Evolutionary conservation across 1,140 invertebrate genomes (phyloP), one percentile per base, ranked within the genome.

Genomic region (Bombus ignitus): DNA sequence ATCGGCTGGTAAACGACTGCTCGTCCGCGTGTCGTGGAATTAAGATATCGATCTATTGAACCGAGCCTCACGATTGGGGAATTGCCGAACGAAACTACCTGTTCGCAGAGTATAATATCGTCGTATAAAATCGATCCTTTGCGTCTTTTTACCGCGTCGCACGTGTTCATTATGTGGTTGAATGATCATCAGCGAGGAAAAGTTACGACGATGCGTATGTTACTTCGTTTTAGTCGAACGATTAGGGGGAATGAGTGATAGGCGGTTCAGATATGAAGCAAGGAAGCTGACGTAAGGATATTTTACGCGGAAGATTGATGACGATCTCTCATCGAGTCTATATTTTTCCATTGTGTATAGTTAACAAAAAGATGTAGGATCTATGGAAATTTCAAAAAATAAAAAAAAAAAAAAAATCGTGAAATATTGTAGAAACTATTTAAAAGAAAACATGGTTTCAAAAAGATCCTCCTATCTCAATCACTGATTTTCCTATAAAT

Each of bases 21-120:
- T 59, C 53, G 12, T 25, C 28, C 15, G 32, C n/a, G 53, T 62
- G 71, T 47, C n/a, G 39, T 44, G 53, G 39, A 82, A 82, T 62
- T 74, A 74, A 83, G 81, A 83, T 76, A 76, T 76, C 81, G 37
- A 76, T 83, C 81, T 42, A 32, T 0, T 18, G 25, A 39, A 83
- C 28, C n/a, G 57, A 66, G 35, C 4, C n/a, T 66, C 39, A 42
- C 44, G 53, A 83, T 75, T 83, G 44, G 42, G n/a, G 72, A 75
- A 65, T 75, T 44, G 44, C 47, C 35, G 44, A 47, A 37, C 35
- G 3, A 53, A 70, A 9, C 62, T 4, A 47, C 71, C 15, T 73
- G 85, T 59, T 74, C 57, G 39, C 37, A 57, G 44, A 32, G 71
- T 62, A 70, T 79, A 59, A 77, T 73, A 74, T 81, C 53, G 65